Evolutionary conservation across 2,797 vertebrate genomes (phyloP).

Genomic region (Pygocentrus nattereri): DNA sequence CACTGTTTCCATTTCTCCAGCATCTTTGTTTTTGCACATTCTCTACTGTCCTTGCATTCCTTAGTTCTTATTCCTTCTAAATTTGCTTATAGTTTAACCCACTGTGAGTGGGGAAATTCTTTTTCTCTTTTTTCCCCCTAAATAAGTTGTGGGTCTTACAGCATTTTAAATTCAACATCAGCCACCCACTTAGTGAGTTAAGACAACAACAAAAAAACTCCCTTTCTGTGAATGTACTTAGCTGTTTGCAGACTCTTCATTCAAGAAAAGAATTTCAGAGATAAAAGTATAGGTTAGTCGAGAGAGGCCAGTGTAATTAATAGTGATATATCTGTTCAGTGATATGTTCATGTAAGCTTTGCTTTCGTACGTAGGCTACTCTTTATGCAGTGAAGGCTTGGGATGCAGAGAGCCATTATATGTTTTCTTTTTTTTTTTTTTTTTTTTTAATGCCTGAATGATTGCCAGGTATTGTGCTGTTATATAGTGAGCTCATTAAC

Average conservation of each 20-base stretch:
- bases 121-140: background rate
- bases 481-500: conserved; percentile 14
- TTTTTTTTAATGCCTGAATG: conserved; percentile 30
- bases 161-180: conserved; percentile 10
- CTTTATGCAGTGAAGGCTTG: background rate
- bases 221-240: conserved; percentile 19
- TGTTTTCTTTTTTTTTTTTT: conserved; percentile 12
- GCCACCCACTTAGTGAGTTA: conserved; percentile 38
- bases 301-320: background rate
- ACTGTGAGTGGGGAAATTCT: background rate
- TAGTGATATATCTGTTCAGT: conserved; percentile 3
- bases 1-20: background rate
- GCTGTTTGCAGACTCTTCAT: background rate
- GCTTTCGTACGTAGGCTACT: background rate
- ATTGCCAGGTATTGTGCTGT: conserved; percentile 45
- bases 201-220: conserved; percentile 48
- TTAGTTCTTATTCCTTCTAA: background rate
- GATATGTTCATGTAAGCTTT: background rate
- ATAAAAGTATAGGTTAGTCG: background rate
- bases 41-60: background rate
- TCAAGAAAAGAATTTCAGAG: background rate
- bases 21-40: background rate
- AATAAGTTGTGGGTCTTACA: background rate
- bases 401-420: background rate
- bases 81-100: background rate